Evolutionary conservation across 2,113 vertebrate species (phyloP).

Genomic region (Channa maculata): DNA sequence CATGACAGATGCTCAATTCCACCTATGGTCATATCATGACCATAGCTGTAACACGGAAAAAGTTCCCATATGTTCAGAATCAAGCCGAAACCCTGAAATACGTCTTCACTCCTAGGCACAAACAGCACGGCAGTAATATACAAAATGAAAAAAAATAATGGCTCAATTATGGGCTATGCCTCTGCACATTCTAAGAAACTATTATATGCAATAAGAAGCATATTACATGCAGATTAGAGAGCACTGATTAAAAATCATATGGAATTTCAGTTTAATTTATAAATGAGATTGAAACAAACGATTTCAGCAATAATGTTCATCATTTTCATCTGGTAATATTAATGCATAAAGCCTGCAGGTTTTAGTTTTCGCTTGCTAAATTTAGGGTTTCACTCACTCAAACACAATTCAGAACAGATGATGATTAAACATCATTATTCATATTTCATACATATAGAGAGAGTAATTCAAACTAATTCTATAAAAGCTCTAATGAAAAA

Average conservation of each 20-base stretch:
- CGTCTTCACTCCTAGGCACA: conserved; percentile 6
- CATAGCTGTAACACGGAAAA: neutral
- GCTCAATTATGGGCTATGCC: conserved; percentile 45
- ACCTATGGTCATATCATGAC: conserved; percentile 1
- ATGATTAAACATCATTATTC: conserved; percentile 15
- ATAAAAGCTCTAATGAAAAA: conserved; percentile 8
- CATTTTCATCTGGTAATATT: neutral
- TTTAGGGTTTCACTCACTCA: conserved; percentile 26
- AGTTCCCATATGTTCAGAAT: neutral
- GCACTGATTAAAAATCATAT: conserved; percentile 24
- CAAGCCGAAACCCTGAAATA: conserved; percentile 35
- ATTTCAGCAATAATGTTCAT: conserved; percentile 6
- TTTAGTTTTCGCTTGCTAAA: neutral
- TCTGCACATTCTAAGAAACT: conserved; percentile 18
- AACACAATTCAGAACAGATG: neutral
- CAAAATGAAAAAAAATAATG: conserved; percentile 7
- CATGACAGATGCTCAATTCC: conserved; percentile 19
- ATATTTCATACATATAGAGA: conserved; percentile 14
- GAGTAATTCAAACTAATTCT: neutral
- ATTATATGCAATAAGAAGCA: conserved; percentile 15
- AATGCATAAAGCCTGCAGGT: neutral
- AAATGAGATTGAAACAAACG: conserved; percentile 7
- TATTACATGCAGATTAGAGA: conserved; percentile 26
- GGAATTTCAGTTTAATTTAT: conserved; percentile 14
- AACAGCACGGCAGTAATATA: conserved; percentile 20